Conservation (phyloP, 2,797 vertebrate species). For the Gallinago stenura region DNA sequence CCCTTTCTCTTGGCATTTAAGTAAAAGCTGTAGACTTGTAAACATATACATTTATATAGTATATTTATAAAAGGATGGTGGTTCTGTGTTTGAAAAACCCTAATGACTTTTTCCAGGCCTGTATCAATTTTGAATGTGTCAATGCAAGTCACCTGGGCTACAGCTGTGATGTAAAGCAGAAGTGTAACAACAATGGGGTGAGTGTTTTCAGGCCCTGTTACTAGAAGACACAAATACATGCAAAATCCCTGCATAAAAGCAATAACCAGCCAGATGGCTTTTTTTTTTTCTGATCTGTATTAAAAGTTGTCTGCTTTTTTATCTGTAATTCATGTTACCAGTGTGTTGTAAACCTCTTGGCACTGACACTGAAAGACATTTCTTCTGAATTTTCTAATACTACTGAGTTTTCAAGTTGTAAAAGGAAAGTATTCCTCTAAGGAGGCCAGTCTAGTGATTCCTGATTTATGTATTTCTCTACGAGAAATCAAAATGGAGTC, state of each 20-base stretch:
- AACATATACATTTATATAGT: neutral
- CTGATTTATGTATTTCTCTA: neutral
- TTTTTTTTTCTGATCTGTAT: neutral
- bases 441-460: neutral
- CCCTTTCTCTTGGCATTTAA: neutral
- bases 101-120: constrained; percentile 79
- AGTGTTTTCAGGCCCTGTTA: constrained; percentile 39
- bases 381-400: neutral
- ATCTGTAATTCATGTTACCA: neutral
- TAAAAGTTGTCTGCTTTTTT: neutral
- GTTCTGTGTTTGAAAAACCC: neutral
- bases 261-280: neutral
- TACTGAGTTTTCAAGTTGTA: neutral
- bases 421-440: neutral
- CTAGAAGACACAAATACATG: neutral
- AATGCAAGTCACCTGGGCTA: constrained; percentile 81
- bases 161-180: constrained; percentile 78
- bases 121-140: constrained; percentile 83
- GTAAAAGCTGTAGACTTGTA: neutral
- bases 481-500: neutral
- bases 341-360: neutral
- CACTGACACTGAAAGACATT: neutral
- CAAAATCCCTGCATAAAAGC: neutral
- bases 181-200: constrained; percentile 85
- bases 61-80: neutral